Conservation (phyloP, 1,140 invertebrate species). For the Trichomalopsis sarcophagae region DNA sequence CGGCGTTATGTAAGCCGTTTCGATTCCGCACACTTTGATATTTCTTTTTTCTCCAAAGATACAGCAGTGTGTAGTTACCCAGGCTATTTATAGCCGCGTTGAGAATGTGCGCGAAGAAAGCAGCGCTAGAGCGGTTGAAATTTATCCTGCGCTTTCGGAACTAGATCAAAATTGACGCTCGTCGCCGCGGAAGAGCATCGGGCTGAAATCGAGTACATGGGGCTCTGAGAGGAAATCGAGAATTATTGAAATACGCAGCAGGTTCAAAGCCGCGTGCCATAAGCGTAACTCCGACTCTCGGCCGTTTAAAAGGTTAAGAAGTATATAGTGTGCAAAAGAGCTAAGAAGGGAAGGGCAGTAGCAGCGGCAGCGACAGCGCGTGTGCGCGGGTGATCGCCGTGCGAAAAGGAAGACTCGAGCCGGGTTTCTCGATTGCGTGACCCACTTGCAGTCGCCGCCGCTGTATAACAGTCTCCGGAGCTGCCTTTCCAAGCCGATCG, state of each 20-base stretch:
- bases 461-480: background rate
- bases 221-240: too few relatives aligned
- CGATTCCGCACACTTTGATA: background rate
- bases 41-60: background rate
- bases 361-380: background rate
- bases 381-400: slow-evolving; percentile 40
- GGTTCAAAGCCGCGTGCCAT: background rate
- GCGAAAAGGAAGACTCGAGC: slow-evolving; percentile 44
- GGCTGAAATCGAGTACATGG: too few relatives aligned
- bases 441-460: slow-evolving; percentile 33
- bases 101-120: background rate
- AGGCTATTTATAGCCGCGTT: background rate
- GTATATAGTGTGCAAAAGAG: background rate
- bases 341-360: slow-evolving; percentile 16
- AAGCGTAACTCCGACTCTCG: slow-evolving; percentile 1
- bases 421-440: slow-evolving; percentile 31
- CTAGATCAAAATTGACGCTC: too few relatives aligned
- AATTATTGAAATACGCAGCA: too few relatives aligned
- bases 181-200: too few relatives aligned
- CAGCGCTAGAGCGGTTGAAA: too few relatives aligned
- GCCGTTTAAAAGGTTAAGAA: slow-evolving; percentile 13
- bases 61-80: background rate
- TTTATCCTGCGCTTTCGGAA: too few relatives aligned
- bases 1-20: background rate
- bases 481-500: slow-evolving; percentile 43